These are phyloP conservation scores for Gopherus evgoodei DNA, from an alignment of 2,113 vertebrate genomes.

Conservation along the genomic window DNA sequence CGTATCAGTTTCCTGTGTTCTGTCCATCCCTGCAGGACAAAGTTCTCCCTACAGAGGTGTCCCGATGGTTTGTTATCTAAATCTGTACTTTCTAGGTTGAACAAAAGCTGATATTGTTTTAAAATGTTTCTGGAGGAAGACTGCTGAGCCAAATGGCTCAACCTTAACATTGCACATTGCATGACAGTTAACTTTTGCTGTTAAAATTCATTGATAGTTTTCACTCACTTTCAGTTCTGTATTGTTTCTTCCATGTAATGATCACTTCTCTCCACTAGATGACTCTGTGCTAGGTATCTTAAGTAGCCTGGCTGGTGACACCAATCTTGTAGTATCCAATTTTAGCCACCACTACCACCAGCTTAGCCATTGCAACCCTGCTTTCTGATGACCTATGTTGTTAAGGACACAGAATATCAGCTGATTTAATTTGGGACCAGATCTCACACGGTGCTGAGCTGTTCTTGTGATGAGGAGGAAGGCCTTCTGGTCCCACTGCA, in stretches of 20 bases:
- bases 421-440: not conserved
- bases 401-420: not conserved
- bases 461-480: not conserved
- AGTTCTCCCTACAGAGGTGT: not conserved
- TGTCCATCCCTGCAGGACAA: not conserved
- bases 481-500: not conserved
- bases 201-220: accelerated
- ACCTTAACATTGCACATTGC: not conserved
- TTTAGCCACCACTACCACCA: accelerated
- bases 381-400: not conserved
- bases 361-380: not conserved
- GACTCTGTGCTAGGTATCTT: not conserved
- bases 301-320: accelerated
- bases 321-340: not conserved
- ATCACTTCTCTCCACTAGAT: not conserved
- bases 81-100: not conserved
- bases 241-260: accelerated
- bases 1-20: not conserved
- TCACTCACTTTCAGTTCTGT: accelerated
- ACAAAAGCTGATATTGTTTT: not conserved
- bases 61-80: not conserved
- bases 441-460: not conserved
- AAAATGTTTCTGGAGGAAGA: not conserved
- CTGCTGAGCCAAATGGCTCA: accelerated
- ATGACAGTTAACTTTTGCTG: accelerated